Base-by-base conservation (phyloP, 2,113 vertebrate species). In the Nothocercus nigrocapillus region DNA sequence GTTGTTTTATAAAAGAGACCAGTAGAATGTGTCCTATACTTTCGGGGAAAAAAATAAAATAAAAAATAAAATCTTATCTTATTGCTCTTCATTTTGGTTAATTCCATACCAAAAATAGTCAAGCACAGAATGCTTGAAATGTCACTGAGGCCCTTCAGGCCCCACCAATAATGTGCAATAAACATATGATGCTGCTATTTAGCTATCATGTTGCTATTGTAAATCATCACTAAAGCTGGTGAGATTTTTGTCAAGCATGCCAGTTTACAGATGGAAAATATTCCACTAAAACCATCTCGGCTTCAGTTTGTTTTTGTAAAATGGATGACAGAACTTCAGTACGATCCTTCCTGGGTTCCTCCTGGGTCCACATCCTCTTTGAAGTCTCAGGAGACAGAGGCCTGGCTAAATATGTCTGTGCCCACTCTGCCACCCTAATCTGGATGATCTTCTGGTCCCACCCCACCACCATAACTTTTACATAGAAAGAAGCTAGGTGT, bases 381-480 rank as follows among this genome's bases (percentile, higher is more conserved):
- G 64, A 76, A 80, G 58, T 11, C 8, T 78, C 25, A 44, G n/a
- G 9, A 77, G 69, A 30, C 6, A 84, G 49, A 81, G 2, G 61
- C 62, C 53, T 70, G 6, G 11, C 58, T 2, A 30, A 27, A 62
- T 1, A 7, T 19, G 7, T 70, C 7, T 7, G 25, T 25, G 75
- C 2, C 3, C 8, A 4, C 21, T 34, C 3, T 38, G 16, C 3
- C 4, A 2, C 28, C 4, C 8, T 63, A 44, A 16, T 72, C 47
- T 32, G 36, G 7, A 5, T 4, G 47, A 24, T 5, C 17, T 7
- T 5, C 27, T 82, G 15, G 67, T 45, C 4, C 24, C 8, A 11
- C 61, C 8, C 11, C 53, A 30, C 36, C 15, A 20, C 45, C 4
- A 0, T 42, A 11, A 69, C 21, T 85, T 72, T 66, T 93, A 18